Evolutionary conservation across 2,888 invertebrate species (phyloP).

Genomic region (Caenorhabditis doughertyi): DNA sequence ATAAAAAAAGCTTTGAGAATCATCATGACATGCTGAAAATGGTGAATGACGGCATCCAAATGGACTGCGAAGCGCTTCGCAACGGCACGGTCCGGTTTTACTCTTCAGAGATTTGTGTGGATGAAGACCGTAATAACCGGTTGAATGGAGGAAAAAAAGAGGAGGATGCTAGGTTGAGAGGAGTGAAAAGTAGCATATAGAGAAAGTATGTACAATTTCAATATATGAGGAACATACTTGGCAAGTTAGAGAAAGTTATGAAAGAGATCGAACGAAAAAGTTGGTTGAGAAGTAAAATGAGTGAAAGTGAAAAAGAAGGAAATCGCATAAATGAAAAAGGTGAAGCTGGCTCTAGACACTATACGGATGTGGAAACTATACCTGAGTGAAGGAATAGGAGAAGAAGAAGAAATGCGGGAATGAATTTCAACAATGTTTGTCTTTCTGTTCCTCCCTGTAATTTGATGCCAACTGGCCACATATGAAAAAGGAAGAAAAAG

Average conservation of each 20-base stretch:
- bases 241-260: slow-evolving; percentile 63
- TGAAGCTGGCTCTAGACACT: slow-evolving; percentile 27
- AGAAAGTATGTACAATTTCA: slow-evolving; percentile 46
- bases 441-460: slow-evolving; percentile 39
- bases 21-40: slow-evolving; percentile 64
- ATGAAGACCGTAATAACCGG: slow-evolving; percentile 59
- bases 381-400: slow-evolving; percentile 4
- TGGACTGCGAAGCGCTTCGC: slow-evolving; percentile 35
- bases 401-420: slow-evolving; percentile 16
- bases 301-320: slow-evolving; percentile 6
- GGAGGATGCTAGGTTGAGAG: slow-evolving; percentile 8
- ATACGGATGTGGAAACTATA: slow-evolving; percentile 53
- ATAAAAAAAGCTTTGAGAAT: slow-evolving; percentile 31
- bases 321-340: slow-evolving; percentile 6
- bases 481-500: neutral
- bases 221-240: slow-evolving; percentile 37
- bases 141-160: slow-evolving; percentile 1
- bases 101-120: slow-evolving; percentile 56
- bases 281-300: slow-evolving; percentile 9
- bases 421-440: slow-evolving; percentile 48
- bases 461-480: slow-evolving; percentile 51
- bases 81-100: slow-evolving; percentile 55
- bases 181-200: slow-evolving; percentile 47
- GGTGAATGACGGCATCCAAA: slow-evolving; percentile 52
- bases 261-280: slow-evolving; percentile 37